Base-by-base conservation (phyloP, 2,797 vertebrate genomes). In the Chelon auratus region DNA sequence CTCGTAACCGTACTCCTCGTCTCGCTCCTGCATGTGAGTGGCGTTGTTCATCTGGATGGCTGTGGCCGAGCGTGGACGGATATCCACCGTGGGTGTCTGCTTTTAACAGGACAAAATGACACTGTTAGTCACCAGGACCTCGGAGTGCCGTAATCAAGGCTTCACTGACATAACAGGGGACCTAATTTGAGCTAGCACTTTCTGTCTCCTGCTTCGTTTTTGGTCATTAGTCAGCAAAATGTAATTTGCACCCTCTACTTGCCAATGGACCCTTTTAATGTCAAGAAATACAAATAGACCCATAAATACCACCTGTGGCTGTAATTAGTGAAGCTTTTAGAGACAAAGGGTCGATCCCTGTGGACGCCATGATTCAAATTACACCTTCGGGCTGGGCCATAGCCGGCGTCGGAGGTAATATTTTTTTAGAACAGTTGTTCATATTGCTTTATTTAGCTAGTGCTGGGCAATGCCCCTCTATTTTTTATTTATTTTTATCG, bases 11-110 rank as follows among this genome's bases (percentile, higher is more conserved):
- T 98, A 99, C 67, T 99, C 98, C 86, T 99, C 98, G 72, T 99
- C 98, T 45, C 97, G 92, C 93, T 99, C 97, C 91, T 99, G 97
- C 89, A 99, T 96, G 92, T 99, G 97, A 1, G 97, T 97, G 47
- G 97, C 97, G 93, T 99, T 99, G 95, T 99, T 99, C 97, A 99
- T 99, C 95, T 99, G 97, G 88, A 99, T 99, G 85, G 95, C 95
- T 0, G 98, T 99, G 42, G 97, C 97, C 9, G 98, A 99, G 68
- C 97, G 95, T 2, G 98, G 98, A 22, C 97, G 97, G 84, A 99
- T 99, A 88, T 99, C 98, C 72, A 99, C 98, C 26, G 97, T 99
- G 40, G 98, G 97, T 26, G 97, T 96, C 97, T 99, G 93, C 71
- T 93, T 91, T 85, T 86, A 72, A 86, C 81, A 89, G 70, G 85